Conservation (phyloP, 1,140 invertebrate species). For the Chironomus striatipennis region DNA sequence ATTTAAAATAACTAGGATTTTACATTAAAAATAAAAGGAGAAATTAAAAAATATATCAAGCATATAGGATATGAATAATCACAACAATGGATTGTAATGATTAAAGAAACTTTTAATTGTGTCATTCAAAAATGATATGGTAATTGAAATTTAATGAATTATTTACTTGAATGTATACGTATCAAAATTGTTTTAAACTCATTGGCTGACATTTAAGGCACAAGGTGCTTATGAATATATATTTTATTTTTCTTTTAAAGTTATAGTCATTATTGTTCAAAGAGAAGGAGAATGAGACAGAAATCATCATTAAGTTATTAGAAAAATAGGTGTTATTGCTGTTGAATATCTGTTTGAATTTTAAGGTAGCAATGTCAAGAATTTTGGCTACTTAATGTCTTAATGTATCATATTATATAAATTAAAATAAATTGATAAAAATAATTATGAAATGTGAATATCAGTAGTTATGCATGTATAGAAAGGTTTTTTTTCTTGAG, state of each 20-base stretch:
- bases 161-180: background rate
- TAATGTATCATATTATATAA: background rate
- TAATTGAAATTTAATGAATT: background rate
- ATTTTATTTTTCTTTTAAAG: background rate
- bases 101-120: background rate
- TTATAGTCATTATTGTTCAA: background rate
- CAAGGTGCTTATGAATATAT: background rate
- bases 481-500: background rate
- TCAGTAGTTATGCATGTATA: no score
- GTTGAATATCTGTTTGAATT: no score
- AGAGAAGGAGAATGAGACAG: no score
- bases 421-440: background rate
- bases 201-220: background rate
- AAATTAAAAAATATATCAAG: background rate
- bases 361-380: background rate
- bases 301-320: no score
- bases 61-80: background rate
- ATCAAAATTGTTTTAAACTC: background rate
- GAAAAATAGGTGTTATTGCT: no score
- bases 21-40: background rate
- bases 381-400: background rate
- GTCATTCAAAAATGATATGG: background rate
- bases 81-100: background rate
- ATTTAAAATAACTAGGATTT: background rate
- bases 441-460: background rate